phyloP scores from a whole-genome alignment of 1,140 invertebrate species.

The Meloidogyne floridensis region DNA sequence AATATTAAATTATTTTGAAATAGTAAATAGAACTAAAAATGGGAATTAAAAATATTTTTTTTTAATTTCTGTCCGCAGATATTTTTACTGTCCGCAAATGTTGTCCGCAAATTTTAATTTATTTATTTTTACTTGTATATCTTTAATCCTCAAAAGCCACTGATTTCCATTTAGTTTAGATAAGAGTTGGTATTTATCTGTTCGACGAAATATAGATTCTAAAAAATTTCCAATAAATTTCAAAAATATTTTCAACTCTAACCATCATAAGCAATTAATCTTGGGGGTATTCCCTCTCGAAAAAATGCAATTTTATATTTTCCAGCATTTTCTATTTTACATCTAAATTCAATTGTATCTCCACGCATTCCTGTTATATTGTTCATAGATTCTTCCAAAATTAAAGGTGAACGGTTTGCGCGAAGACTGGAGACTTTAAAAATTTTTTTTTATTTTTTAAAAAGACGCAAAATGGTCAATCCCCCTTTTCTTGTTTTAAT shows the following conservation, averaged over 20 bases:
- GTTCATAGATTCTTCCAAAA: constrained; percentile 49
- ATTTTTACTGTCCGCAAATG: no score
- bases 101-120: no score
- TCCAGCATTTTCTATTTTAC: constrained; percentile 52
- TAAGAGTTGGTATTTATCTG: constrained; percentile 89
- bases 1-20: no score
- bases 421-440: constrained; percentile 50
- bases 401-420: constrained; percentile 43
- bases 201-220: constrained; percentile 87
- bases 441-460: not conserved
- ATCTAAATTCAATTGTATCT: constrained; percentile 60
- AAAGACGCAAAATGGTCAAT: not conserved
- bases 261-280: constrained; percentile 55
- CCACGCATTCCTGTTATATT: constrained; percentile 62
- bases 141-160: constrained; percentile 77
- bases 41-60: no score
- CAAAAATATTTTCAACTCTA: constrained; percentile 3
- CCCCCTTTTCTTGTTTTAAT: not conserved
- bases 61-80: no score
- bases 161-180: constrained; percentile 83
- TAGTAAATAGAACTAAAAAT: no score
- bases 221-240: constrained; percentile 55
- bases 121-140: constrained; percentile 24
- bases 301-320: constrained; percentile 61
- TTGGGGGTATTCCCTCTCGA: constrained; percentile 53